Percentiles rank a stretch among this genome's conserved stretches.
phyloP scores from a whole-genome alignment of 2,797 vertebrate species.

The Aeoliscus strigatus region DNA sequence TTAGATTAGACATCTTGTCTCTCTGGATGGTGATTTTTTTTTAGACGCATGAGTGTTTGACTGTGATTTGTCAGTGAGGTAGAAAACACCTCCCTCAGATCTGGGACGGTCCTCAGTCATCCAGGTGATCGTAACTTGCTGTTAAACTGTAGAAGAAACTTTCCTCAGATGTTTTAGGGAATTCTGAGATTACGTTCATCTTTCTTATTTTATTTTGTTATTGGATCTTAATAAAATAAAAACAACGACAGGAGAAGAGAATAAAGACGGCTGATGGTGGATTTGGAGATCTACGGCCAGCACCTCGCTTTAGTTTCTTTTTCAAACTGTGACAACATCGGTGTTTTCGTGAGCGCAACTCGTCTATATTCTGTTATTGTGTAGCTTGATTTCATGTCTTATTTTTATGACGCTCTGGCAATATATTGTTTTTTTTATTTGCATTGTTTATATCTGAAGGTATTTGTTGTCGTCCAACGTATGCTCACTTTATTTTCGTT shows the following conservation, averaged over 20 bases:
- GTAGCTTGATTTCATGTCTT: slow-evolving; percentile 53
- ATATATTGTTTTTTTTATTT: slow-evolving; percentile 48
- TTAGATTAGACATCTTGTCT: slow-evolving; percentile 85
- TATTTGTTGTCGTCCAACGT: slow-evolving; percentile 68
- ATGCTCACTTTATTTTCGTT: slow-evolving; percentile 52
- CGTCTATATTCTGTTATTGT: slow-evolving; percentile 46
- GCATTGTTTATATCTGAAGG: slow-evolving; percentile 66
- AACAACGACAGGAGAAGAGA: slow-evolving; percentile 49
- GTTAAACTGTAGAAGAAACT: no score
- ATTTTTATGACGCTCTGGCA: slow-evolving; percentile 54
- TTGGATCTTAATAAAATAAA: slow-evolving; percentile 63
- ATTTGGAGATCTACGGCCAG: slow-evolving; percentile 80
- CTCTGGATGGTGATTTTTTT: slow-evolving; percentile 79
- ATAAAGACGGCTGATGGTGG: slow-evolving; percentile 82
- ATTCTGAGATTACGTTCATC: slow-evolving; percentile 26
- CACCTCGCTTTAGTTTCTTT: slow-evolving; percentile 78
- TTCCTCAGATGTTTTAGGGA: background rate
- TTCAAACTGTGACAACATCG: slow-evolving; percentile 47
- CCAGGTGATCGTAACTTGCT: no score
- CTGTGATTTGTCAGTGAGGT: slow-evolving; percentile 76
- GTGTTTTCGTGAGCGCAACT: slow-evolving; percentile 47
- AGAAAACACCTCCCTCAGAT: slow-evolving; percentile 71
- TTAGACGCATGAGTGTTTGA: slow-evolving; percentile 88
- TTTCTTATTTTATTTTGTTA: slow-evolving; percentile 79
- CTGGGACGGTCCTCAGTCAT: no score